phyloP scores from a whole-genome alignment of 2,113 vertebrate species.

The Donacobius atricapilla region DNA sequence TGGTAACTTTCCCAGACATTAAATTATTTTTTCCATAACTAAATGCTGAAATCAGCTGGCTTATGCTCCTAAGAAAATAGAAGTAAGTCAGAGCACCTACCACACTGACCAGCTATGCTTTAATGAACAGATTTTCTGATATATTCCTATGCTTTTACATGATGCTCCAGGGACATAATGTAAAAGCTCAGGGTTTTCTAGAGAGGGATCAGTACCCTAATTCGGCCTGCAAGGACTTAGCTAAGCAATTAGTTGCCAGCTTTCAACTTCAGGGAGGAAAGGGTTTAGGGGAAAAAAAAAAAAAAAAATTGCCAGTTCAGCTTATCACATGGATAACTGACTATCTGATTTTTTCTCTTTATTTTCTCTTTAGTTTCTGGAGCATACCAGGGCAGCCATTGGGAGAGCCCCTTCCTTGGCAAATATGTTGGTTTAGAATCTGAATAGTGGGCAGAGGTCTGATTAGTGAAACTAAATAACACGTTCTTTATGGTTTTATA shows the following conservation, averaged over 20 bases:
- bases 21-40: neutral
- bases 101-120: neutral
- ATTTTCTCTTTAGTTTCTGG: neutral
- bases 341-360: neutral
- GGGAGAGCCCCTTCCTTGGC: neutral
- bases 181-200: neutral
- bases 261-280: neutral
- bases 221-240: neutral
- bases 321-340: neutral
- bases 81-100: neutral
- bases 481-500: neutral
- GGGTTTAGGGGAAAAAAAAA: neutral
- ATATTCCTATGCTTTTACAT: neutral
- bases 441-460: neutral
- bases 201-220: neutral
- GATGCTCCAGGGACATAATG: neutral
- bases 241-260: neutral
- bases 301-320: neutral
- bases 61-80: neutral
- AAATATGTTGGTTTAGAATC: neutral
- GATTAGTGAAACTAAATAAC: neutral
- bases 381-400: neutral
- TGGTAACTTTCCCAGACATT: neutral
- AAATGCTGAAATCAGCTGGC: neutral
- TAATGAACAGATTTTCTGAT: neutral